Evolutionary conservation across 1,140 invertebrate species (phyloP), one percentile per base, ranked within the genome.

Genomic region (Eciton burchellii): DNA sequence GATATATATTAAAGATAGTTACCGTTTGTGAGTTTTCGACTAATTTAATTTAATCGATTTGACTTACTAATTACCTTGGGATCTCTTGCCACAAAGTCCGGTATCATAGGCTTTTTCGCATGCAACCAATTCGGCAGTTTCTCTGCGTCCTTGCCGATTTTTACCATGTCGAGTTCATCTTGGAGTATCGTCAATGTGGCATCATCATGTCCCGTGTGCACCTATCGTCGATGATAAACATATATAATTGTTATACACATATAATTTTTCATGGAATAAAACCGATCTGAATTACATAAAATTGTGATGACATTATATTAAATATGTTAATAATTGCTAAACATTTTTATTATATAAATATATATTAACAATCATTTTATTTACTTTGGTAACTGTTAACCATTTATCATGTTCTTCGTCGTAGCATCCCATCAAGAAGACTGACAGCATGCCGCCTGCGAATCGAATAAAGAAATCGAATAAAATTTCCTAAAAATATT

Each of bases 371-470:
- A 35, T 35, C 6, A 47, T 43, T 63, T 35, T 57, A 63, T 60
- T 54, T 89, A 93, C 93, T 94, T 98, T 98, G 0, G 97, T 98
- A 0, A 99, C 98, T 0, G 98, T 98, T 68, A 97, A 96, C 96
- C 97, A 99, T 41, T 95, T 93, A 54, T 96, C 94, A n/a, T 92
- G 95, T 0, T 90, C 90, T 29, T 94, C 94, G 92, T 99, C 96
- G 81, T 96, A 96, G 89, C 97, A 98, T 0, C 98, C 98, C 97
- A 99, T 98, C 14, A 99, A 94, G 91, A 99, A 99, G 54, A 98
- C 95, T 16, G 98, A 99, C 95, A 98, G 97, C 93, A 98, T 97
- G 2, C 98, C 98, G 82, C 98, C 96, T 96, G 68, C 72, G 85
- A 87, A 35, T n/a, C n/a, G n/a, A n/a, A n/a, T n/a, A n/a, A 26